These are phyloP conservation scores for Napeogenes inachia DNA, from an alignment of 2,888 invertebrate genomes.

Conservation along the genomic window DNA sequence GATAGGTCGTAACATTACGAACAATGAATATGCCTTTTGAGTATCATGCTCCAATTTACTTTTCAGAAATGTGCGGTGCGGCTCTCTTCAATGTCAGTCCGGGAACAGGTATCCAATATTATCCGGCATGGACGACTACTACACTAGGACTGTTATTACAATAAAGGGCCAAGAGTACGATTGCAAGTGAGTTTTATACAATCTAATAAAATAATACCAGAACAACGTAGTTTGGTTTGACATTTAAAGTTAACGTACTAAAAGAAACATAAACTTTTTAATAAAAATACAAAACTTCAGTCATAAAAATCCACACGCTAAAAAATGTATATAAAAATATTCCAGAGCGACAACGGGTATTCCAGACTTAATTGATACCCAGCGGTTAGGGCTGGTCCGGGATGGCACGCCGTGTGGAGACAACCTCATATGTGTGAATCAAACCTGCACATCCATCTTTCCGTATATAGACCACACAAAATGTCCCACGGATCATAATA, in stretches of 20 bases:
- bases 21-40: neutral
- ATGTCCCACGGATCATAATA: slow-evolving; percentile 93
- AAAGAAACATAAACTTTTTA: too few relatives aligned
- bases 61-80: slow-evolving; percentile 91
- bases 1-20: neutral
- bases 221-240: too few relatives aligned
- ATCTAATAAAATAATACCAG: neutral
- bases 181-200: slow-evolving; percentile 86
- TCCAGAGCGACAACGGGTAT: slow-evolving; percentile 86
- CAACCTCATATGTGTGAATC: slow-evolving; percentile 95
- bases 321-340: slow-evolving; percentile 18
- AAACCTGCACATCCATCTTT: slow-evolving; percentile 92
- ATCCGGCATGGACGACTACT: slow-evolving; percentile 87
- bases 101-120: slow-evolving; percentile 90
- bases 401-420: slow-evolving; percentile 97
- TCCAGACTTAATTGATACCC: slow-evolving; percentile 80
- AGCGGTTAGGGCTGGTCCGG: slow-evolving; percentile 90
- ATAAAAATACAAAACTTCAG: too few relatives aligned
- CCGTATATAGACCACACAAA: slow-evolving; percentile 90
- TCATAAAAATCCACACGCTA: neutral
- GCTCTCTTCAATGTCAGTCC: slow-evolving; percentile 94
- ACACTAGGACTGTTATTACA: slow-evolving; percentile 92
- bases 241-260: too few relatives aligned
- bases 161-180: slow-evolving; percentile 93
- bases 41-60: neutral